Percentiles rank a stretch among this genome's conserved stretches.
Conservation (phyloP, 2,113 vertebrate species). For the Oncorhynchus keta region DNA sequence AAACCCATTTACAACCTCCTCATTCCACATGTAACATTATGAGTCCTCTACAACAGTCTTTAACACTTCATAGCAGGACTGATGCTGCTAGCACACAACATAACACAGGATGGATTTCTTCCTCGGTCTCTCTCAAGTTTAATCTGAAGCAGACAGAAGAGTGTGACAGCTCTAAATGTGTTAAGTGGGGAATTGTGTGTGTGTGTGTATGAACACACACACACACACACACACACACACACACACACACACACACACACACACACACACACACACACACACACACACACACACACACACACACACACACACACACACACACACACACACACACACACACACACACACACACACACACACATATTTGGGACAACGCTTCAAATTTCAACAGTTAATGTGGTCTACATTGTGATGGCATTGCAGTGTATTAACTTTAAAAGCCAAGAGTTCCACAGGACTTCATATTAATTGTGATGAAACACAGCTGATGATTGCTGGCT, state of each 20-base stretch:
- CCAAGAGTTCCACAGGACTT: constrained; percentile 1
- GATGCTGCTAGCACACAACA: neutral
- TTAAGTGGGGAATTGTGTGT: neutral
- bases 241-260: too few species aligned
- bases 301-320: too few species aligned
- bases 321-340: too few species aligned
- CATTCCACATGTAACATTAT: constrained; percentile 30
- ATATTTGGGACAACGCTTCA: neutral
- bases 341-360: too few species aligned
- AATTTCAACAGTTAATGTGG: neutral
- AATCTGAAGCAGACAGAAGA: too few species aligned
- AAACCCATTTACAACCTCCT: constrained; percentile 39
- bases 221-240: too few species aligned
- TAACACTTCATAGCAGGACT: constrained; percentile 23
- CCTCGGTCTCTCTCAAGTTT: neutral
- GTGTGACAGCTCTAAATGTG: too few species aligned
- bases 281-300: too few species aligned
- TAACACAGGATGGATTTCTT: neutral
- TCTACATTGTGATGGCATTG: too few species aligned
- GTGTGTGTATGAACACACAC: too few species aligned
- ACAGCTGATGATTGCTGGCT: neutral
- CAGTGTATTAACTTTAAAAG: neutral
- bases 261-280: too few species aligned
- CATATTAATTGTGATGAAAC: constrained; percentile 4
- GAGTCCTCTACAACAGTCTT: constrained; percentile 23